Conservation (phyloP, 2,888 invertebrate species). For the Tenodera sinensis region DNA sequence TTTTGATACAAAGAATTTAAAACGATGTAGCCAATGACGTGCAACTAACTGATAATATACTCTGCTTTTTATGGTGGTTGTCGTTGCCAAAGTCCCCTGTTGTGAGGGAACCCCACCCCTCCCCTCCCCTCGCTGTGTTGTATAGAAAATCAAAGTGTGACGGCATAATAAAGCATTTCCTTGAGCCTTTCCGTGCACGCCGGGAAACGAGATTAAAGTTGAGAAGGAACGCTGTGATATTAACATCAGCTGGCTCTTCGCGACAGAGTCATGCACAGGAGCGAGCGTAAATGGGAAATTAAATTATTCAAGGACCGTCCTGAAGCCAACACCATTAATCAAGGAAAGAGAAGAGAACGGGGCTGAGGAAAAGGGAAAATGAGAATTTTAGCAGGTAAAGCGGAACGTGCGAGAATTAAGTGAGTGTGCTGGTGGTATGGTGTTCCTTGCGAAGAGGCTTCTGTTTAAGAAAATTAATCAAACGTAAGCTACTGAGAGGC, state of each 20-base stretch:
- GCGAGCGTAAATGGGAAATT: conserved; percentile 31
- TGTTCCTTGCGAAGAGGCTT: not conserved
- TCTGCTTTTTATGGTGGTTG: not conserved
- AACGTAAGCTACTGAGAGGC: not conserved
- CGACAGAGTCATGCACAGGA: conserved; percentile 15
- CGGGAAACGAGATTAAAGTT: conserved; percentile 19
- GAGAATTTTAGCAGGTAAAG: conserved; percentile 29
- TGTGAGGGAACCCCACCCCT: not conserved
- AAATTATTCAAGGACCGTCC: conserved; percentile 31
- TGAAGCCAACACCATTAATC: conserved; percentile 29
- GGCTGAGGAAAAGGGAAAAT: conserved; percentile 19
- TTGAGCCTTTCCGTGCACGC: conserved; percentile 11
- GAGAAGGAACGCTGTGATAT: conserved; percentile 6
- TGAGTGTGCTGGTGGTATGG: not conserved
- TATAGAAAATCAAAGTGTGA: not conserved
- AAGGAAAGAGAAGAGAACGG: conserved; percentile 19
- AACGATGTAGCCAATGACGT: too few species aligned
- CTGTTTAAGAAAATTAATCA: not conserved
- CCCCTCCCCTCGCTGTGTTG: not conserved
- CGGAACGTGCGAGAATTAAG: conserved; percentile 8
- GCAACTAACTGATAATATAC: too few species aligned
- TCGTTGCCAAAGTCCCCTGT: not conserved
- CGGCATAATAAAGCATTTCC: conserved; percentile 7
- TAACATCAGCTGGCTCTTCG: conserved; percentile 1
- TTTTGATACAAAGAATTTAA: too few species aligned